Percentiles rank a stretch among this genome's conserved stretches.
These are phyloP conservation scores for Gonioctena quinquepunctata DNA, from an alignment of 1,140 invertebrate genomes.

Conservation along the genomic window DNA sequence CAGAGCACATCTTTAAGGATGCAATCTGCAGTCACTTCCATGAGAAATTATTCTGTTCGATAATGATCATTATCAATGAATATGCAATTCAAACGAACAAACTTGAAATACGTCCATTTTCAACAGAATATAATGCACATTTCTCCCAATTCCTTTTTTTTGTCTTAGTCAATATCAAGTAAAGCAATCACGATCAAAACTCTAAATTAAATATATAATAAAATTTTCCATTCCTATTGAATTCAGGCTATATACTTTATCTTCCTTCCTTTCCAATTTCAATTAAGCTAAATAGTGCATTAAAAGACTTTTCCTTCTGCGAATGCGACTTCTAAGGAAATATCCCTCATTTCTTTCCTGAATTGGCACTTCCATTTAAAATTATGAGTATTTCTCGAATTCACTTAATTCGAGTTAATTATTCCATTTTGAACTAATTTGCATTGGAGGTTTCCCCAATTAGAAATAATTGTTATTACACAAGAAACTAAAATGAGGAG, in stretches of 20 bases:
- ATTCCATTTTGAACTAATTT: background rate
- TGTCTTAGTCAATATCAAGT: background rate
- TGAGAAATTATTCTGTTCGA: too few relatives aligned
- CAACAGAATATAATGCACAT: too few relatives aligned
- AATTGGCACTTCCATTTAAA: background rate
- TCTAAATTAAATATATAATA: background rate
- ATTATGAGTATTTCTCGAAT: background rate
- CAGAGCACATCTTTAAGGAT: too few relatives aligned
- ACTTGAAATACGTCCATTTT: background rate
- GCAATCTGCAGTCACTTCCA: too few relatives aligned
- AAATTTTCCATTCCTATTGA: background rate
- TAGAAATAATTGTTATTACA: background rate
- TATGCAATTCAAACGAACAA: too few relatives aligned
- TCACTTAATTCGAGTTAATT: background rate
- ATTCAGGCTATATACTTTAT: background rate
- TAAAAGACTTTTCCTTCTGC: background rate
- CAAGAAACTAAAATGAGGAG: background rate
- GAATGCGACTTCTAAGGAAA: background rate
- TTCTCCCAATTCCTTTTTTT: too few relatives aligned
- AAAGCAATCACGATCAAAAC: background rate
- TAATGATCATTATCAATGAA: too few relatives aligned
- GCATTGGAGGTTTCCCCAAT: background rate
- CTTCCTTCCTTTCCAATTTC: background rate
- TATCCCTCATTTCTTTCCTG: background rate
- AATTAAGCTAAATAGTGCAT: background rate